phyloP scores from a whole-genome alignment of 1,140 invertebrate species.

The Drosophila oshimai region DNA sequence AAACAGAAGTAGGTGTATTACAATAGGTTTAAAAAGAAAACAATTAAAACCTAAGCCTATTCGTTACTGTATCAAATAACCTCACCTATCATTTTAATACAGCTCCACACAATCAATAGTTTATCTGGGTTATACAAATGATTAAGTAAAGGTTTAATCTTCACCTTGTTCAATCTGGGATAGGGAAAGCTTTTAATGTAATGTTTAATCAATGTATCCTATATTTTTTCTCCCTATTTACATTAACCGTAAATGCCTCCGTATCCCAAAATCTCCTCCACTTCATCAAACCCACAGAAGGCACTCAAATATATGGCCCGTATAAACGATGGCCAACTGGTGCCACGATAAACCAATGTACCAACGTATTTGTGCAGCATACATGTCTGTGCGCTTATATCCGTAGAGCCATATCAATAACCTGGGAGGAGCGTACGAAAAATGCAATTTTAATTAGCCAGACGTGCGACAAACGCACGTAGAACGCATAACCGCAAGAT shows the following conservation, averaged over 20 bases:
- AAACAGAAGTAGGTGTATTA: too few relatives aligned
- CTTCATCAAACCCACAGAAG: constrained; percentile 21
- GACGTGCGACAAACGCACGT: constrained; percentile 79
- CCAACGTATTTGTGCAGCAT: neutral
- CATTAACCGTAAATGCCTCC: neutral
- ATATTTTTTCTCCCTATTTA: neutral
- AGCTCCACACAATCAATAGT: too few relatives aligned
- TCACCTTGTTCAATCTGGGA: too few relatives aligned
- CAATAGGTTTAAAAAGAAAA: too few relatives aligned
- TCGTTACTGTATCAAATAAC: too few relatives aligned
- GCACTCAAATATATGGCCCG: constrained; percentile 1
- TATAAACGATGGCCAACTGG: constrained; percentile 31
- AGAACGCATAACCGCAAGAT: constrained; percentile 75
- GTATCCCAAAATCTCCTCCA: neutral
- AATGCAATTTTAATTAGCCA: constrained; percentile 80
- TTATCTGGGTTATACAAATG: too few relatives aligned
- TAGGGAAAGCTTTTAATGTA: too few relatives aligned
- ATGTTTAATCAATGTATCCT: too few relatives aligned
- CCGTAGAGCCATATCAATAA: constrained; percentile 54
- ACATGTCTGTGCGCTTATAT: neutral
- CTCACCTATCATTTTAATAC: too few relatives aligned
- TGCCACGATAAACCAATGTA: constrained; percentile 22
- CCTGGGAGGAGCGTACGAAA: constrained; percentile 41
- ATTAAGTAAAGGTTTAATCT: too few relatives aligned
- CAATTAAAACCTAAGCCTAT: too few relatives aligned